Evolutionary conservation across 2,113 vertebrate species (phyloP).

Genomic region (Scopus umbretta): DNA sequence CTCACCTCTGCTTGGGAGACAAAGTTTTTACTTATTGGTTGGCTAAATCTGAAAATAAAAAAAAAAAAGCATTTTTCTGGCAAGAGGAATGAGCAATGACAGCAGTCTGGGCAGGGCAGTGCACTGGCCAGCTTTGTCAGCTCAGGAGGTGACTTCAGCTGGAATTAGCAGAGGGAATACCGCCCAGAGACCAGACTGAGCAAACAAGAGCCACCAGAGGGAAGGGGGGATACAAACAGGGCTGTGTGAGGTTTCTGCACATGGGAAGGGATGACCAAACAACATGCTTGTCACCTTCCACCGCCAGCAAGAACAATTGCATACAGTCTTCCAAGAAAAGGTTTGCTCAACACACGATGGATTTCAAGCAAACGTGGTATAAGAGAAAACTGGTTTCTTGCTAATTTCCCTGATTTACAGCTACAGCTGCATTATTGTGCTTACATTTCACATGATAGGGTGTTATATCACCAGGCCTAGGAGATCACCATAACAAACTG

Average conservation of each 20-base stretch:
- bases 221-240: background rate
- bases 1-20: slow-evolving; percentile 54
- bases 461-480: background rate
- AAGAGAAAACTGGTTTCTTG: background rate
- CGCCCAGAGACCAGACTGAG: background rate
- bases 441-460: background rate
- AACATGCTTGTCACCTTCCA: background rate
- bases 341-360: background rate
- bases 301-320: fast-evolving
- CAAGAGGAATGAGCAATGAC: slow-evolving; percentile 39
- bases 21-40: slow-evolving; percentile 51
- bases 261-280: background rate
- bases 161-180: slow-evolving; percentile 53
- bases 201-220: background rate
- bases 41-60: slow-evolving; percentile 29
- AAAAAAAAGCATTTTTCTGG: background rate
- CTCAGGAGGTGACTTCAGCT: slow-evolving; percentile 58
- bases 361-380: background rate
- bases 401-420: background rate
- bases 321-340: background rate
- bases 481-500: background rate
- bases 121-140: slow-evolving; percentile 31
- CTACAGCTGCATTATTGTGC: background rate
- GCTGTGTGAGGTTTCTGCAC: fast-evolving
- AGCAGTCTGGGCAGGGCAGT: slow-evolving; percentile 32